Evolutionary conservation across 2,797 vertebrate species (phyloP), one percentile per base, ranked within the genome.

Genomic region (Eupleurogrammus muticus): DNA sequence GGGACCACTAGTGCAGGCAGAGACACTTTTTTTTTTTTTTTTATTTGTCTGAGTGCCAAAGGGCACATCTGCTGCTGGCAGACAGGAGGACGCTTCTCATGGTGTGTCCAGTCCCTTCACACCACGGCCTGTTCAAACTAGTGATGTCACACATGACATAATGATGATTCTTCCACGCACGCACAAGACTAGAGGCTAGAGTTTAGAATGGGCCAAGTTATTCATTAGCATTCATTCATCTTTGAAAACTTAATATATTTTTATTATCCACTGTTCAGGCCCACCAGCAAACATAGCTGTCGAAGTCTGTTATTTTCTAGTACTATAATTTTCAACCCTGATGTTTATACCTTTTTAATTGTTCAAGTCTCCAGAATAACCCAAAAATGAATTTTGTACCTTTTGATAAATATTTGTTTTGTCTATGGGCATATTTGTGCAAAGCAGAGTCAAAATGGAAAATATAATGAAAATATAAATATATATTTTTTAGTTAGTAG

Each of bases 61-160:
- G 87, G 77, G 77, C 84, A 89, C 91, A 91, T 91, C 89, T 92
- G 90, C 84, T 89, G 66, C 80, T 80, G 76, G 49, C 76, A 80
- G 79, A 69, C 71, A 13, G 58, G 73, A 75, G 77, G 85, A 72
- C 19, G 59, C 74, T 86, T 76, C 78, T 79, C 51, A 1, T 64
- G 53, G 76, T 69, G 73, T 62, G 63, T 72, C 66, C 42, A n/a
- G 79, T 78, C 81, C 65, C 42, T 32, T 69, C 65, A 68, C 73
- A 54, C 48, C 19, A 14, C 9, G 38, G 54, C 47, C 72, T 49
- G 67, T 65, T 72, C 79, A 60, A 74, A 65, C 59, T 42, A 48
- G 49, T 73, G 23, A 60, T n/a, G 32, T 40, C 44, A 17, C 7
- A 14, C 40, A 17, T 44, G 40, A 44, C 6, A 64, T 44, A 35